These are phyloP conservation scores for Sebastes aleutianus DNA, from an alignment of 2,797 vertebrate species.

Conservation along the genomic window DNA sequence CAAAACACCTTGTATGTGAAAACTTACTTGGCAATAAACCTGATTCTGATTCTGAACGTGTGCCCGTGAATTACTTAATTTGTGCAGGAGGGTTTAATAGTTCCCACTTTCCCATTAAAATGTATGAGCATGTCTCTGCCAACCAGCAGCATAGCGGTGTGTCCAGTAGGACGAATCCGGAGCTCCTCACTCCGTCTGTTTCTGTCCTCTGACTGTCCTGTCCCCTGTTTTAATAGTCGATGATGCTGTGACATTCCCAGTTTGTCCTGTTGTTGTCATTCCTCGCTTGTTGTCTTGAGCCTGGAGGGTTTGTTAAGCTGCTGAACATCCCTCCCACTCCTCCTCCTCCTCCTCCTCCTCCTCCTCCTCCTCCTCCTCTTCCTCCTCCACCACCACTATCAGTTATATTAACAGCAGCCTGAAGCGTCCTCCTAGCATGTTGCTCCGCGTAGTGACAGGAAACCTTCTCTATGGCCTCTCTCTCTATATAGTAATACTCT, in stretches of 20 bases:
- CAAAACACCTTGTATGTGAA: not conserved
- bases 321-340: slow-evolving; percentile 20
- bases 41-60: not conserved
- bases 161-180: not conserved
- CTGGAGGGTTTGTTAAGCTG: slow-evolving; percentile 44
- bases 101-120: not conserved
- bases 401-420: slow-evolving; percentile 64
- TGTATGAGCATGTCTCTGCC: not conserved
- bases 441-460: slow-evolving; percentile 63
- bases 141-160: not conserved
- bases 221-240: not conserved
- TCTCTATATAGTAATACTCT: slow-evolving; percentile 38
- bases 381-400: slow-evolving; percentile 21
- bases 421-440: slow-evolving; percentile 59
- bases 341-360: not conserved
- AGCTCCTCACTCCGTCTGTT: not conserved
- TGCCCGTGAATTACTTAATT: not conserved
- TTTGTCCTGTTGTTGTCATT: slow-evolving; percentile 45
- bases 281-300: slow-evolving; percentile 23
- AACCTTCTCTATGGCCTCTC: slow-evolving; percentile 49
- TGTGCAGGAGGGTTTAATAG: not conserved
- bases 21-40: not conserved
- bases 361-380: not conserved
- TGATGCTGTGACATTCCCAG: slow-evolving; percentile 11
- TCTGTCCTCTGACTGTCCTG: not conserved